Evolutionary conservation across 35 echinoderm and acorn worm species (phyloP).

Genomic region (Apostichopus californicus): DNA sequence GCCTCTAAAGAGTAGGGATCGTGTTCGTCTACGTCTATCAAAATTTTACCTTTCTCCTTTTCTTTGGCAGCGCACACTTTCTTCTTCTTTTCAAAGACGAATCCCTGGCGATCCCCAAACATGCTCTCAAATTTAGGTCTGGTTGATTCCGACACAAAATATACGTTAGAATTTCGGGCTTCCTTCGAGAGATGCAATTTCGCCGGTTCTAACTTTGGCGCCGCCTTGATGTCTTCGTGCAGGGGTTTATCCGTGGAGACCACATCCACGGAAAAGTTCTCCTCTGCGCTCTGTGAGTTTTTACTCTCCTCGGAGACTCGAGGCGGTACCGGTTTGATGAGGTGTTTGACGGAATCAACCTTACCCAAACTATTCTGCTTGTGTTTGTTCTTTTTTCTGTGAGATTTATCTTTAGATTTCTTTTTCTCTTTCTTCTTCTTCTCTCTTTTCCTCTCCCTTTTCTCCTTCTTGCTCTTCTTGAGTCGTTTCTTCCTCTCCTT

Average conservation of each 20-base stretch:
- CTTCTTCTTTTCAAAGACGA: slow-evolving; percentile 49
- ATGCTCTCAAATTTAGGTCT: slow-evolving; percentile 54
- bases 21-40: slow-evolving; percentile 29
- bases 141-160: slow-evolving; percentile 39
- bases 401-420: slow-evolving; percentile 68
- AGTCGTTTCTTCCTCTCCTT: slow-evolving; percentile 72
- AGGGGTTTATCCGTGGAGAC: slow-evolving; percentile 24
- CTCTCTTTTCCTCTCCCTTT: slow-evolving; percentile 33
- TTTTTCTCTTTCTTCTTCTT: slow-evolving; percentile 72
- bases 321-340: not conserved
- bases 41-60: slow-evolving; percentile 15
- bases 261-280: not conserved
- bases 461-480: slow-evolving; percentile 76
- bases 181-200: slow-evolving; percentile 15
- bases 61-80: slow-evolving; percentile 51
- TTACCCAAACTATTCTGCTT: slow-evolving; percentile 49
- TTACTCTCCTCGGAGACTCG: not conserved
- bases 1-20: slow-evolving; percentile 57
- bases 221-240: not conserved
- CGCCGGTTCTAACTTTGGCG: slow-evolving; percentile 24
- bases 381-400: slow-evolving; percentile 66
- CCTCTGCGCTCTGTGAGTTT: slow-evolving; percentile 9
- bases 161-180: slow-evolving; percentile 34
- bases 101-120: slow-evolving; percentile 51
- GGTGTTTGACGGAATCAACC: not conserved